phyloP scores from a whole-genome alignment of 2,113 vertebrate species.

The Brachyistius frenatus region DNA sequence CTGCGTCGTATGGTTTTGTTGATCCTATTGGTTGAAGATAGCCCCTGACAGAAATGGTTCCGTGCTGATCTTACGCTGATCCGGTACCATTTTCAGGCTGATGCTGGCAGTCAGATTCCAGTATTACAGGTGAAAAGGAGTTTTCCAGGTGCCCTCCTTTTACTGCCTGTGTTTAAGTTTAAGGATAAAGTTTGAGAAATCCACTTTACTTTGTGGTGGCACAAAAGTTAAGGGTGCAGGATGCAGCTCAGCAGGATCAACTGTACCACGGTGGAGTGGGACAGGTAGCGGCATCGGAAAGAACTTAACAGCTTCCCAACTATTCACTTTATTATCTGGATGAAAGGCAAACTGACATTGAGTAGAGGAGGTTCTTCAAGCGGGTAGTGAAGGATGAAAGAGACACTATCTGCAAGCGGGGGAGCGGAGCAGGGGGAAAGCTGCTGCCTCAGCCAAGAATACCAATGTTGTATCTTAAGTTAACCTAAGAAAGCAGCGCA shows the following conservation, averaged over 20 bases:
- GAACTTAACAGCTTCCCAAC: conserved; percentile 26
- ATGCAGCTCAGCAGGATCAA: conserved; percentile 27
- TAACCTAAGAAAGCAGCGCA: conserved; percentile 51
- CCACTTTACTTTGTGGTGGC: background rate
- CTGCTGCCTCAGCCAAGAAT: conserved; percentile 43
- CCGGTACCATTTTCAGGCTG: background rate
- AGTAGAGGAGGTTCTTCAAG: conserved; percentile 49
- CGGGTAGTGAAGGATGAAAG: conserved; percentile 46
- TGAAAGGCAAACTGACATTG: conserved; percentile 52
- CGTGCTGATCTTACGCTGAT: too few species aligned
- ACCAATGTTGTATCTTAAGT: conserved; percentile 45
- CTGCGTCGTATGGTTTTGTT: too few species aligned
- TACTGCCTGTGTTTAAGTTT: background rate
- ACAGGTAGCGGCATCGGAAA: conserved; percentile 12
- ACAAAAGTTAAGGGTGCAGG: background rate
- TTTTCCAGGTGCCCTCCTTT: background rate
- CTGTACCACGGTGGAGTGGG: conserved; percentile 12
- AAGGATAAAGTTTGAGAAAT: conserved; percentile 18
- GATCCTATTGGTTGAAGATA: too few species aligned
- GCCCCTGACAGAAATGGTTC: too few species aligned
- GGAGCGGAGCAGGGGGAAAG: conserved; percentile 16
- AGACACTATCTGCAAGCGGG: conserved; percentile 32
- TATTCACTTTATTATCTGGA: conserved; percentile 49
- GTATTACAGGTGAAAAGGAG: background rate
- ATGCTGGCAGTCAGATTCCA: background rate